Conservation (phyloP, 2,113 vertebrate genomes). For the Pelecanus crispus region DNA sequence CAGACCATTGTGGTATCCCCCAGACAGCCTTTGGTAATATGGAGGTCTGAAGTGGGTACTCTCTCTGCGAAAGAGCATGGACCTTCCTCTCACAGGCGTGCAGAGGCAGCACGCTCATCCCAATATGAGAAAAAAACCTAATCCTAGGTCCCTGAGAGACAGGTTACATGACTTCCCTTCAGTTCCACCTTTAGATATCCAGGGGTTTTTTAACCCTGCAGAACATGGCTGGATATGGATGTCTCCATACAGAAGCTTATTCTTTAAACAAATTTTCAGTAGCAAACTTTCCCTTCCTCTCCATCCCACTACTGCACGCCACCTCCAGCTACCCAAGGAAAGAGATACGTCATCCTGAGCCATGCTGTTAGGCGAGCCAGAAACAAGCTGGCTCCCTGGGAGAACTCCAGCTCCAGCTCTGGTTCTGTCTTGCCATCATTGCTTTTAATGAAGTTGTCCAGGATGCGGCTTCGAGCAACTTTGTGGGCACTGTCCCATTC, state of each 20-base stretch:
- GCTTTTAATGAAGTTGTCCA: constrained; percentile 74
- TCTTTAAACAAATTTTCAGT: background rate
- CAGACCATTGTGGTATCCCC: background rate
- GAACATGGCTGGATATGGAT: background rate
- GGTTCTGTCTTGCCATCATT: constrained; percentile 75
- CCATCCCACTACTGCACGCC: background rate
- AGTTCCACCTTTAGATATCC: background rate
- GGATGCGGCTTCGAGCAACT: constrained; percentile 58
- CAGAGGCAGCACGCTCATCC: background rate
- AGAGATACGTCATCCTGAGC: constrained; percentile 83
- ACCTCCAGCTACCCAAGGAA: background rate
- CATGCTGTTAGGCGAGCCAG: constrained; percentile 79
- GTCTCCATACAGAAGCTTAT: background rate
- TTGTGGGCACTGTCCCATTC: constrained; percentile 79
- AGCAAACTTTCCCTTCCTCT: background rate
- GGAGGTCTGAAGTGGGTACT: background rate
- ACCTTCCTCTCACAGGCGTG: background rate
- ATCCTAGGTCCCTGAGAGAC: background rate
- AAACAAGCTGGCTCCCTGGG: constrained; percentile 82
- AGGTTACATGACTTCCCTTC: background rate
- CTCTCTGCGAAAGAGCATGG: background rate
- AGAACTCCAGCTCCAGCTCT: constrained; percentile 83
- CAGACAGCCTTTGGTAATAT: background rate
- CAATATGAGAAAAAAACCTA: background rate
- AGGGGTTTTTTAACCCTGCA: background rate